Percentiles rank a stretch among this genome's conserved stretches.
Evolutionary conservation across 2,797 vertebrate genomes (phyloP).

Genomic region (Xerus rutilus): DNA sequence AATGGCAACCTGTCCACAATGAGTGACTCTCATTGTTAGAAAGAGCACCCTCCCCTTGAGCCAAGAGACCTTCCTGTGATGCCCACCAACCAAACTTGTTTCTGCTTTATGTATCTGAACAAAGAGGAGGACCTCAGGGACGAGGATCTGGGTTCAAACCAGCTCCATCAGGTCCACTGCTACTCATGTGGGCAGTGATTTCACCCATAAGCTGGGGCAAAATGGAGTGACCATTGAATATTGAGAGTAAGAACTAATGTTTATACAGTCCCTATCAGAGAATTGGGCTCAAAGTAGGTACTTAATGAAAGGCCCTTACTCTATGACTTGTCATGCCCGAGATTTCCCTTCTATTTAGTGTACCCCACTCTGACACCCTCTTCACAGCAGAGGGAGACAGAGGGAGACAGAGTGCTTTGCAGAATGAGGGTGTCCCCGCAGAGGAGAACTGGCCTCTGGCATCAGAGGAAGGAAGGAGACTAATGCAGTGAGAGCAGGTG

Average conservation of each 20-base stretch:
- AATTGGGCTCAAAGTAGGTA: not conserved
- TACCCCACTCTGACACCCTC: rapidly evolving
- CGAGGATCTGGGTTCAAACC: not conserved
- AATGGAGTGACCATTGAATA: not conserved
- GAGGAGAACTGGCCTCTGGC: not conserved
- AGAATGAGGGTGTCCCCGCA: not conserved
- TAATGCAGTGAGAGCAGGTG: not conserved
- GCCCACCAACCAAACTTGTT: not conserved
- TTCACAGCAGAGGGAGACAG: not conserved
- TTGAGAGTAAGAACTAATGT: not conserved
- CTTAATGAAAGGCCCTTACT: not conserved
- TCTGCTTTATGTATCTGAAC: not conserved
- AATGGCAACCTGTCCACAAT: rapidly evolving
- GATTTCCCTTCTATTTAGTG: not conserved
- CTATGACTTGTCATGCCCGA: not conserved
- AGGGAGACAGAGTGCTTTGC: not conserved
- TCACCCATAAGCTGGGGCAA: not conserved
- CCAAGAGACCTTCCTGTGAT: not conserved
- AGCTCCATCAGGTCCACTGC: not conserved
- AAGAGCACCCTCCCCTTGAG: not conserved
- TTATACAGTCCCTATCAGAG: not conserved
- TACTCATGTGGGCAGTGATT: no score
- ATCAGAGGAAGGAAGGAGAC: not conserved
- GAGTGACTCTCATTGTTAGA: not conserved
- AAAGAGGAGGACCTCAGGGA: not conserved